Evolutionary conservation across 2,888 invertebrate species (phyloP).

Genomic region (Danaus chrysippus): DNA sequence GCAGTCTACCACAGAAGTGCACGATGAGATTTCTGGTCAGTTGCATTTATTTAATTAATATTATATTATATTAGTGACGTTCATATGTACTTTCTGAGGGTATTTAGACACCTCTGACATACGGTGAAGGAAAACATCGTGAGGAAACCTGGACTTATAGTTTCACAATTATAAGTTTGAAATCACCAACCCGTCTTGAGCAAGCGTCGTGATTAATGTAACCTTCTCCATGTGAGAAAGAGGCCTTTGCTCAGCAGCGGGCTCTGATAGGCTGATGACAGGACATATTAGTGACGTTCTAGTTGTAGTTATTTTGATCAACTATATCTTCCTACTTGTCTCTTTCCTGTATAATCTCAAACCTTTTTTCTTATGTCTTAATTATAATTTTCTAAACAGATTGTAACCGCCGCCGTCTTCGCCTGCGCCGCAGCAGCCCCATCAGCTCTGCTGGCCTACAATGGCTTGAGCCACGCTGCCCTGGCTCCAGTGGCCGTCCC

Average conservation of each 20-base stretch:
- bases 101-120: too few relatives aligned
- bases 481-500: conserved; percentile 46
- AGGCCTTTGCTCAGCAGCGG: too few relatives aligned
- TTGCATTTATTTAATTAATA: conserved; percentile 27
- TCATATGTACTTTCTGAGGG: too few relatives aligned
- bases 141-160: too few relatives aligned
- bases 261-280: too few relatives aligned
- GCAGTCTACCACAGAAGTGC: conserved; percentile 77
- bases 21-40: conserved; percentile 77
- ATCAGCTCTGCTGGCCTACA: conserved; percentile 53
- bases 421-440: conserved; percentile 68
- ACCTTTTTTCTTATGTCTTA: conserved; percentile 33
- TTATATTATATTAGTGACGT: not conserved
- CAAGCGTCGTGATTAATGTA: too few relatives aligned
- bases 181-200: too few relatives aligned
- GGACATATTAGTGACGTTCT: too few relatives aligned
- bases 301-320: not conserved
- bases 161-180: too few relatives aligned
- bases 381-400: conserved; percentile 69
- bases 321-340: not conserved
- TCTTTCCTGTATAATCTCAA: too few relatives aligned
- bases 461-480: conserved; percentile 25
- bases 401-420: conserved; percentile 76
- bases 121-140: too few relatives aligned
- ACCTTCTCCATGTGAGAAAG: too few relatives aligned